Conservation (phyloP, 1,140 invertebrate species). For the Trachymyrmex cornetzi region DNA sequence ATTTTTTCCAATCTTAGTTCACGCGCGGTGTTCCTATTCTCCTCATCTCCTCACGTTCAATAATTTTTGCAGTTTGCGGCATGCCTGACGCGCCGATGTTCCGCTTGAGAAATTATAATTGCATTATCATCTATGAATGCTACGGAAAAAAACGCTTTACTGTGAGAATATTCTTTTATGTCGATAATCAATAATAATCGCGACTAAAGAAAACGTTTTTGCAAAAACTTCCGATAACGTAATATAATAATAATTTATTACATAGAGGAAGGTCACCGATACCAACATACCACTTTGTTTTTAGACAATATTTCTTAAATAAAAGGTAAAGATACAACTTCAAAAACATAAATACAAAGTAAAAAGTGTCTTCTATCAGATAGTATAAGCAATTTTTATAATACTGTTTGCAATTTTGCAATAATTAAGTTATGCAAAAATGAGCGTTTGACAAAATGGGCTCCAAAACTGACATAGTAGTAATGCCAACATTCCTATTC, state of each 20-base stretch:
- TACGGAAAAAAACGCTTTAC: not conserved
- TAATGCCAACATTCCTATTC: too few relatives aligned
- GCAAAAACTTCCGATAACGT: not conserved
- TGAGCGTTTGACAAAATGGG: too few relatives aligned
- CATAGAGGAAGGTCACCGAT: too few relatives aligned
- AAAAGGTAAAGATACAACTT: too few relatives aligned
- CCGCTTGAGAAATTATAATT: slow-evolving; percentile 41
- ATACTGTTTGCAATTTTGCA: too few relatives aligned
- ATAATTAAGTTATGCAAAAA: too few relatives aligned
- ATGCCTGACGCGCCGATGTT: not conserved
- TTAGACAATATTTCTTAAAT: too few relatives aligned
- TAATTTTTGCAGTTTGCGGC: slow-evolving; percentile 51
- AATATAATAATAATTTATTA: not conserved
- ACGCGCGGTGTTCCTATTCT: slow-evolving; percentile 13
- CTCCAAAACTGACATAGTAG: too few relatives aligned
- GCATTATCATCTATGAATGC: not conserved
- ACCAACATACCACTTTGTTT: too few relatives aligned
- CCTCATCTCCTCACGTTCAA: slow-evolving; percentile 24
- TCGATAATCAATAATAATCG: slow-evolving; percentile 11
- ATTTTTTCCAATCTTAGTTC: slow-evolving; percentile 7
- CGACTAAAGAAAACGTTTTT: not conserved
- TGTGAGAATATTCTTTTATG: not conserved
- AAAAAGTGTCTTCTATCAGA: too few relatives aligned
- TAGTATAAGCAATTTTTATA: too few relatives aligned
- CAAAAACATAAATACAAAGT: too few relatives aligned